These are phyloP conservation scores for Macrophya alboannulata DNA, from an alignment of 2,888 invertebrate genomes.

Conservation along the genomic window DNA sequence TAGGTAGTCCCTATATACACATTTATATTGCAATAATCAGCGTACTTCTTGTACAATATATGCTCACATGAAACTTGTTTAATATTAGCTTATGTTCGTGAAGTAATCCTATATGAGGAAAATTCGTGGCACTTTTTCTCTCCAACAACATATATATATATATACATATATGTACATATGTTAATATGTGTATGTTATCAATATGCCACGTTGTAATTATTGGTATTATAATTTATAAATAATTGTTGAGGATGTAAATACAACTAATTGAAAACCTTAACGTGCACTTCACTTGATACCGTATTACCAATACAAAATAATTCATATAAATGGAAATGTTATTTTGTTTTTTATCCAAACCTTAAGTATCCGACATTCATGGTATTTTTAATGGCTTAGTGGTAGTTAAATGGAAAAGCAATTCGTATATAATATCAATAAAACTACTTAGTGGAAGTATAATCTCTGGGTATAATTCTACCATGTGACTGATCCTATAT, in stretches of 20 bases:
- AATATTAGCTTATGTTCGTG: conserved; percentile 53
- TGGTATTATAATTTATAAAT: conserved; percentile 22
- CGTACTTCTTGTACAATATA: conserved; percentile 63
- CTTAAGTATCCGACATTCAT: not conserved
- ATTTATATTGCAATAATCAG: conserved; percentile 79
- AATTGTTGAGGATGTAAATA: not conserved
- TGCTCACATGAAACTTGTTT: conserved; percentile 55
- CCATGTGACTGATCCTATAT: not conserved
- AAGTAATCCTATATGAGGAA: conserved; percentile 52
- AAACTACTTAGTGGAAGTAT: conserved; percentile 12
- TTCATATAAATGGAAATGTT: not conserved
- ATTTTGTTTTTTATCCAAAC: not conserved
- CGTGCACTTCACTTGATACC: not conserved
- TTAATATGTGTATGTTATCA: not conserved
- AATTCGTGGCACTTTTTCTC: not conserved
- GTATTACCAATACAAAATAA: not conserved
- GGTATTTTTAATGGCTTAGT: not conserved
- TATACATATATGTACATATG: not conserved
- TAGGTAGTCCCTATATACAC: conserved; percentile 77
- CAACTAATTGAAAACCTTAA: conserved; percentile 6
- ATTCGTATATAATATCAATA: not conserved
- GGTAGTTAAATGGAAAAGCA: not conserved
- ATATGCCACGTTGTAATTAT: conserved; percentile 29
- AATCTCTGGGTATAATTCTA: conserved; percentile 22
- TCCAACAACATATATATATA: not conserved